A percentile compares a stretch with the other conserved stretches of the same genome.
These are phyloP conservation scores for Tiaroga cobitis DNA, from an alignment of 2,797 vertebrate genomes.

Conservation along the genomic window DNA sequence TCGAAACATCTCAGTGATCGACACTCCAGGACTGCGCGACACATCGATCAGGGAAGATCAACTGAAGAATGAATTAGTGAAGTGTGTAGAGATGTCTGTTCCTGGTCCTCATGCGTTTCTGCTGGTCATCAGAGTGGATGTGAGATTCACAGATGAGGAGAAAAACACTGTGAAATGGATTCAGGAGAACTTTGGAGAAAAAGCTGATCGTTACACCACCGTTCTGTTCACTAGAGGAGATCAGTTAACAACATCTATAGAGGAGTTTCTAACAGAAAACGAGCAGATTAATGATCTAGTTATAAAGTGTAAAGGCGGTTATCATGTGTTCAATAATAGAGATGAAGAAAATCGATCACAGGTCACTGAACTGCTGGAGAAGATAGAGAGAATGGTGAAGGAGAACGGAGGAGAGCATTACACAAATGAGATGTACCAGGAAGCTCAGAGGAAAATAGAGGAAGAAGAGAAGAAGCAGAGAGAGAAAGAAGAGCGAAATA, in stretches of 20 bases:
- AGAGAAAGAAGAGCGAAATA: neutral
- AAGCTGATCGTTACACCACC: neutral
- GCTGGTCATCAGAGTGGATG: conserved; percentile 56
- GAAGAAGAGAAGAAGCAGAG: neutral
- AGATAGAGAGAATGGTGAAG: neutral
- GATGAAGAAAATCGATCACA: neutral
- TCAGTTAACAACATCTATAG: neutral
- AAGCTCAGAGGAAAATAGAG: neutral
- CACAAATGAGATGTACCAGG: neutral
- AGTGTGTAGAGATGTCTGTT: neutral
- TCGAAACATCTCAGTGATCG: neutral
- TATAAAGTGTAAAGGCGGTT: neutral
- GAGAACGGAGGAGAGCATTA: neutral
- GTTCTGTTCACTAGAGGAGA: conserved; percentile 22
- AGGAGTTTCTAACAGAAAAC: neutral
- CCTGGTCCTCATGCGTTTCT: conserved; percentile 70
- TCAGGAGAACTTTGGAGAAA: neutral
- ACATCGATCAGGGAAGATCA: conserved; percentile 55
- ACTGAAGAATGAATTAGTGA: conserved; percentile 57
- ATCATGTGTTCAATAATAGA: neutral
- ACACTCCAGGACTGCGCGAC: conserved; percentile 50
- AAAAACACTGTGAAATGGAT: neutral
- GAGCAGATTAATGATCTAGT: neutral
- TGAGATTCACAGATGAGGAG: neutral
- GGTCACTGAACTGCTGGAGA: neutral